These are phyloP conservation scores for Gambusia holbrooki DNA, from an alignment of 2,113 vertebrate genomes.

Conservation along the genomic window DNA sequence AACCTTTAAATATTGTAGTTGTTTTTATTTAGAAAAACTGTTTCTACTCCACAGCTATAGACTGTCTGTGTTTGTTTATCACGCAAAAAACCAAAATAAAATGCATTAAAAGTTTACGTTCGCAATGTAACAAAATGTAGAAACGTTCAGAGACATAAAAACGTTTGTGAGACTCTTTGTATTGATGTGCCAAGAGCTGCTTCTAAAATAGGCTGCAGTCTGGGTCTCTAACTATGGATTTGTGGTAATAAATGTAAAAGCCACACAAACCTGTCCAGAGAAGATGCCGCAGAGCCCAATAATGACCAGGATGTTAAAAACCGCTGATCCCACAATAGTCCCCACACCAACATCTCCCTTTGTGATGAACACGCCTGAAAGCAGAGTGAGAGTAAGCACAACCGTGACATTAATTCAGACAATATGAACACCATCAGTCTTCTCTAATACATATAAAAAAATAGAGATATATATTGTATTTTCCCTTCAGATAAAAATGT, in stretches of 20 bases:
- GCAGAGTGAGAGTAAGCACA: background rate
- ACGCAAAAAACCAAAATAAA: background rate
- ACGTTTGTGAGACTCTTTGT: background rate
- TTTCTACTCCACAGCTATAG: background rate
- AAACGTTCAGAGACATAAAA: background rate
- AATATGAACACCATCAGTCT: background rate
- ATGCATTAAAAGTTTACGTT: background rate
- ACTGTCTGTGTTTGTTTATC: background rate
- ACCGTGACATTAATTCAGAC: background rate
- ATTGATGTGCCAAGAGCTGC: background rate
- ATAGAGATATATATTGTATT: background rate
- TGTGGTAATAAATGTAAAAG: background rate
- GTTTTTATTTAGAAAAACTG: background rate
- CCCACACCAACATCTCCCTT: constrained; percentile 84
- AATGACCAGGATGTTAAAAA: constrained; percentile 85
- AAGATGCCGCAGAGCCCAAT: constrained; percentile 84
- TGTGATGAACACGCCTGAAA: constrained; percentile 83
- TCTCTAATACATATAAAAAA: background rate
- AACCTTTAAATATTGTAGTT: background rate
- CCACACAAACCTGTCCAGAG: constrained; percentile 72
- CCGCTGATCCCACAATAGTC: constrained; percentile 84
- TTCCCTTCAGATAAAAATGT: background rate
- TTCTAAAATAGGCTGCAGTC: background rate
- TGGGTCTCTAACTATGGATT: background rate
- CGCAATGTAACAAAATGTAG: background rate